Evolutionary conservation across 2,888 invertebrate genomes (phyloP).

Genomic region (Balanococcus diminutus): DNA sequence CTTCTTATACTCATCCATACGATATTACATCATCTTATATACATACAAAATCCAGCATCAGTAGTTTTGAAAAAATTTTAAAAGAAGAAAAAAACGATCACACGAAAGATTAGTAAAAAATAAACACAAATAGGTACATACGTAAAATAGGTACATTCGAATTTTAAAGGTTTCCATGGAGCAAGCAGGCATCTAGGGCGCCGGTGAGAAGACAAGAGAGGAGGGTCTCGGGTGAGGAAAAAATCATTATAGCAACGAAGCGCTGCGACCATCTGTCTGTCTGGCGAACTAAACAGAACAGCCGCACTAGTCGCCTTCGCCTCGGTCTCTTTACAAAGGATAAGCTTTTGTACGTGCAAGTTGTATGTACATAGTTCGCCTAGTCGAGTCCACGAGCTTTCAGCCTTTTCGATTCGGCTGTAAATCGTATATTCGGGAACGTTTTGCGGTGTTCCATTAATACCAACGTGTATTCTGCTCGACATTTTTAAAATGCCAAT

Average conservation of each 20-base stretch:
- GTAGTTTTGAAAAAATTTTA: not conserved
- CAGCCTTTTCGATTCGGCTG: not conserved
- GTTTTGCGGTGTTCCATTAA: not conserved
- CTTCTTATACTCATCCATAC: not conserved
- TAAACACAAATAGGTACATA: not conserved
- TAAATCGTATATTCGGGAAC: too few relatives aligned
- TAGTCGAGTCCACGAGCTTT: not conserved
- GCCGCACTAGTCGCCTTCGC: conserved; percentile 37
- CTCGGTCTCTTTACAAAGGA: not conserved
- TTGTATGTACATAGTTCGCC: not conserved
- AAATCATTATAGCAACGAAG: conserved; percentile 52
- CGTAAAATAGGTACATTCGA: not conserved
- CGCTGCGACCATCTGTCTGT: conserved; percentile 37
- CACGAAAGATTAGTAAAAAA: not conserved
- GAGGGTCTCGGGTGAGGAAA: not conserved
- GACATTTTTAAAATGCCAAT: not conserved
- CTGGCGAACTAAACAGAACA: conserved; percentile 31
- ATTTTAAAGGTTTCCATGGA: not conserved
- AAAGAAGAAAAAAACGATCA: not conserved
- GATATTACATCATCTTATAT: too few relatives aligned
- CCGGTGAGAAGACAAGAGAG: not conserved
- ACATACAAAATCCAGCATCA: not conserved
- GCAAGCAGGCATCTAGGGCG: too few relatives aligned
- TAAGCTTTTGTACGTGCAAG: conserved; percentile 15
- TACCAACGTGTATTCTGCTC: not conserved